Percentiles rank a stretch among this genome's conserved stretches.
Conservation (phyloP, 2,113 vertebrate species). For the Varanus salvator region DNA sequence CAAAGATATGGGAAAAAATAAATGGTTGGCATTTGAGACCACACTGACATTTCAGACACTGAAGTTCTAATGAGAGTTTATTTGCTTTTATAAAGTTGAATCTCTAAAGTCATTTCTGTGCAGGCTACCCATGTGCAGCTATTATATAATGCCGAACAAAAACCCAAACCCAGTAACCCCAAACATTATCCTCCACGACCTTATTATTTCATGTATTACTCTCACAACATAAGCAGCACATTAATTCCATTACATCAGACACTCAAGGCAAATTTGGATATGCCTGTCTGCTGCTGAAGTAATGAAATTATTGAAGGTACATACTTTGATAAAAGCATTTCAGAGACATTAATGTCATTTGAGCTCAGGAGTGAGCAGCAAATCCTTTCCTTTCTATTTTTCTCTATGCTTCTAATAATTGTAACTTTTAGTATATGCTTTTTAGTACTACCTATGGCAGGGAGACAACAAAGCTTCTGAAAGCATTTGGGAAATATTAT, state of each 20-base stretch:
- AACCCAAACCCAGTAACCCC: not conserved
- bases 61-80: not conserved
- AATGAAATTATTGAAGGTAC: slow-evolving; percentile 2
- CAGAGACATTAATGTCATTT: not conserved
- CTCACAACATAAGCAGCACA: not conserved
- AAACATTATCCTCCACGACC: not conserved
- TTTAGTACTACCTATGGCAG: not conserved
- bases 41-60: not conserved
- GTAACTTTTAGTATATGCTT: not conserved
- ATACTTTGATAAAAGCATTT: slow-evolving; percentile 20
- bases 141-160: not conserved
- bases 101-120: not conserved
- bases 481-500: not conserved
- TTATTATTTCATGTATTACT: not conserved
- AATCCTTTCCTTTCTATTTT: not conserved
- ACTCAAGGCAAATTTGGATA: not conserved
- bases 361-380: not conserved
- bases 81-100: not conserved
- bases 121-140: not conserved
- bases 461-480: not conserved
- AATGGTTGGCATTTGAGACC: not conserved
- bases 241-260: not conserved
- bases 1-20: not conserved
- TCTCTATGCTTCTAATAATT: not conserved
- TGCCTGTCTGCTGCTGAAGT: not conserved